These are phyloP conservation scores for Leptinotarsa defecta DNA, from an alignment of 1,140 invertebrate genomes.

Conservation along the genomic window DNA sequence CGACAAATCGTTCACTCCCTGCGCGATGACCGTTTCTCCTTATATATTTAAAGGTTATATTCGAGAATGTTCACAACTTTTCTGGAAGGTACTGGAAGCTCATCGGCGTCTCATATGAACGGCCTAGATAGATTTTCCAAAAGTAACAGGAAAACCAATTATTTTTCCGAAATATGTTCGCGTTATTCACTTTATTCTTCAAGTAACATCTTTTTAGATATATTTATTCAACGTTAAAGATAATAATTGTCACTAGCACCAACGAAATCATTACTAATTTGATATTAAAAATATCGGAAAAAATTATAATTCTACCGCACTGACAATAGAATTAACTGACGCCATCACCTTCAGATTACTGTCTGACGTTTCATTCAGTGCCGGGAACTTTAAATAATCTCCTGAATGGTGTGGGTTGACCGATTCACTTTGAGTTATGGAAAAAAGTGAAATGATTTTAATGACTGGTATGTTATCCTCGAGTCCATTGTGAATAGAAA, in stretches of 20 bases:
- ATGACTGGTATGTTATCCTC: too few relatives aligned
- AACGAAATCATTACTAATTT: not conserved
- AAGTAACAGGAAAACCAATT: not conserved
- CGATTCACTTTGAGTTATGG: too few relatives aligned
- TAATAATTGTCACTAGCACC: not conserved
- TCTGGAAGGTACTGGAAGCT: slow-evolving; percentile 44
- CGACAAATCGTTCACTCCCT: slow-evolving; percentile 34
- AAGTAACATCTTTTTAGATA: not conserved
- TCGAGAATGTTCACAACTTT: slow-evolving; percentile 39
- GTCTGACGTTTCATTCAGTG: not conserved
- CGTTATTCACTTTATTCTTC: not conserved
- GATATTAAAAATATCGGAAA: not conserved
- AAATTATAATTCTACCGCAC: not conserved
- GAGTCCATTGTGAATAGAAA: too few relatives aligned
- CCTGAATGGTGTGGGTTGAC: not conserved
- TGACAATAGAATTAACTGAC: not conserved
- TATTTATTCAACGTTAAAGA: not conserved
- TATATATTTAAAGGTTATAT: slow-evolving; percentile 46
- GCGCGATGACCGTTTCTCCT: slow-evolving; percentile 28
- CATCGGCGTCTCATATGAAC: slow-evolving; percentile 31
- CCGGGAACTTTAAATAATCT: slow-evolving; percentile 1
- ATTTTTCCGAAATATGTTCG: not conserved
- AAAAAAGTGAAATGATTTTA: too few relatives aligned
- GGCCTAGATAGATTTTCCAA: slow-evolving; percentile 12
- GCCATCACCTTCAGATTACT: not conserved